Evolutionary conservation across 2,797 vertebrate genomes (phyloP), one percentile per base, ranked within the genome.

Genomic region (Phoebastria nigripes): DNA sequence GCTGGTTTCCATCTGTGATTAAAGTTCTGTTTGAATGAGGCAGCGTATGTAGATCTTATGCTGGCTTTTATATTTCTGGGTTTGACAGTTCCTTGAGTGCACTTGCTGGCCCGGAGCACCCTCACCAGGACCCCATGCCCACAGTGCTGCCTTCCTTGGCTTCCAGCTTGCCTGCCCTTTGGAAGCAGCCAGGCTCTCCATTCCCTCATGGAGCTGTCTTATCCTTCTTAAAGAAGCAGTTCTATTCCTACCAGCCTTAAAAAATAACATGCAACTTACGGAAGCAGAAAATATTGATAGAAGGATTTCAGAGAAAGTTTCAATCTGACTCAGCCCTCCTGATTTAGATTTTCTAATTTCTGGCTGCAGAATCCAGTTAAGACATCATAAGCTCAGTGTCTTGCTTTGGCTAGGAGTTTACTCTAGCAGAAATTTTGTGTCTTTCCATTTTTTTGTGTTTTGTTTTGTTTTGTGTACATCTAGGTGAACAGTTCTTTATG

Each of bases 311-410:
- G 61, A 63, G 25, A 82, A 91, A 71, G 16, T 86, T 93, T 73
- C 55, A 20, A 71, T 95, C 54, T 97, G 70, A 94, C 85, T 97
- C 19, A 29, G 52, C 51, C 33, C 35, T 94, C 56, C 86, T 89
- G 80, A 91, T 97, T 96, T 87, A 81, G 77, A 93, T 97, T 95
- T 97, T 94, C 62, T 96, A 73, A 96, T 93, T 90, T 95, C 87
- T 97, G 94, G 28, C 88, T 95, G 73, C 28, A 91, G 85, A 96
- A 98, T 96, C 54, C 65, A 80, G 66, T 97, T 96, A 97, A 94
- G 78, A 94, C 62, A 92, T 95, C 54, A 94, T 87, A 95, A 95
- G n/a, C 74, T 94, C 73, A 67, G 67, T 94, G 90, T 89, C 54
- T 55, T 91, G 82, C 71, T 96, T 93, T 87, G 90, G 35, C 71